A percentile compares a stretch with the other conserved stretches of the same genome.
phyloP scores from a whole-genome alignment of 2,113 vertebrate species.

The Bombycilla garrulus region DNA sequence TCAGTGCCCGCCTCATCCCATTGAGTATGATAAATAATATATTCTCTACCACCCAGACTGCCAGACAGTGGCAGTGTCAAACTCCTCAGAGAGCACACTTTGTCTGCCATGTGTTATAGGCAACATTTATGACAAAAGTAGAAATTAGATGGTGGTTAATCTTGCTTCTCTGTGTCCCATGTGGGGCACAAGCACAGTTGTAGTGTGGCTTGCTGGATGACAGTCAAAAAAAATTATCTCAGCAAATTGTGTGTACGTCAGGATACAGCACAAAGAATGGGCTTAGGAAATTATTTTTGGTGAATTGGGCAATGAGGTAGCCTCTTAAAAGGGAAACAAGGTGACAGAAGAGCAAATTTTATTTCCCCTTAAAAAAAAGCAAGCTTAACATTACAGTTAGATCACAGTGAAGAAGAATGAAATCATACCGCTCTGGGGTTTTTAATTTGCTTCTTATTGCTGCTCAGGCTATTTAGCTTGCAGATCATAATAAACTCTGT shows the following conservation, averaged over 20 bases:
- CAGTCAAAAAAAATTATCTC: constrained; percentile 60
- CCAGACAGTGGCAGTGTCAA: constrained; percentile 69
- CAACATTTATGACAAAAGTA: constrained; percentile 64
- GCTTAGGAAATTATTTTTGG: constrained; percentile 57
- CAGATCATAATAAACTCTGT: constrained; percentile 51
- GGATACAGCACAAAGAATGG: constrained; percentile 17
- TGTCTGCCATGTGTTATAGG: constrained; percentile 70
- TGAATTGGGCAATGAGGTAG: constrained; percentile 50
- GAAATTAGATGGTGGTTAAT: constrained; percentile 68
- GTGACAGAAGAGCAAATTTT: constrained; percentile 53
- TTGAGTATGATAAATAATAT: constrained; percentile 74
- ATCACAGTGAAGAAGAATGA: constrained; percentile 33
- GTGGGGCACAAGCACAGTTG: constrained; percentile 39
- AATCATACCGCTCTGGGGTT: constrained; percentile 44
- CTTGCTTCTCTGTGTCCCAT: constrained; percentile 54
- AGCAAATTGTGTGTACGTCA: constrained; percentile 32
- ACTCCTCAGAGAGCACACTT: constrained; percentile 66
- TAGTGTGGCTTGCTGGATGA: constrained; percentile 38
- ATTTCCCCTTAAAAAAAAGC: constrained; percentile 6
- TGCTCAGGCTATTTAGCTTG: constrained; percentile 59
- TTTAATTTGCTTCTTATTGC: constrained; percentile 64
- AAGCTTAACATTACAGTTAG: constrained; percentile 28
- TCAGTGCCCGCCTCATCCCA: constrained; percentile 62
- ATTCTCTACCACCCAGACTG: constrained; percentile 69
- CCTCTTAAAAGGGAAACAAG: constrained; percentile 45